Percentiles rank a stretch among this genome's conserved stretches.
Evolutionary conservation across 1,140 invertebrate species (phyloP).

Genomic region (Atta texana): DNA sequence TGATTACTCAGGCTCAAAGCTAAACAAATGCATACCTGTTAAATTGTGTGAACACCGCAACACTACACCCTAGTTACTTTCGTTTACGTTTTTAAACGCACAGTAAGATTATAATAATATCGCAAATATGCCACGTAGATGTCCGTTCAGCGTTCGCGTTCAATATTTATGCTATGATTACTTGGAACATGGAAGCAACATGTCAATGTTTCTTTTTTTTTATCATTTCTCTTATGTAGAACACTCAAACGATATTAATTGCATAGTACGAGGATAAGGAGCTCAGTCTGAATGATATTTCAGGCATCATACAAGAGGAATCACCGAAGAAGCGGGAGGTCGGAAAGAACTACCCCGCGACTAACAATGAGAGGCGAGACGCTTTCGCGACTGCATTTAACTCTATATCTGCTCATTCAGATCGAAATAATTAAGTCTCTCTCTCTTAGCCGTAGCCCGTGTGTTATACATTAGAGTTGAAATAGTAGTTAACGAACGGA

Average conservation of each 20-base stretch:
- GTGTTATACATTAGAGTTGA: constrained; percentile 55
- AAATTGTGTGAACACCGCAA: constrained; percentile 47
- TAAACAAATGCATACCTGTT: constrained; percentile 49
- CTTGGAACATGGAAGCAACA: constrained; percentile 66
- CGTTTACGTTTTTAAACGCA: constrained; percentile 57
- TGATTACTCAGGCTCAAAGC: constrained; percentile 56
- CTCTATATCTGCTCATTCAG: constrained; percentile 34
- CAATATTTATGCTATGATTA: constrained; percentile 57
- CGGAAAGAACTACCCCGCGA: background rate
- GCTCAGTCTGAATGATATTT: constrained; percentile 46
- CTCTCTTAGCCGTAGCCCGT: constrained; percentile 46
- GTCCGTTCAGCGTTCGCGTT: constrained; percentile 12
- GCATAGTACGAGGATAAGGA: constrained; percentile 44
- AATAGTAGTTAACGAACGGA: constrained; percentile 49
- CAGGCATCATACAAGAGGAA: constrained; percentile 38
- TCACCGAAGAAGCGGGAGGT: background rate
- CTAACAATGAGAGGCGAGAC: constrained; percentile 17
- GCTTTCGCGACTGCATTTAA: constrained; percentile 30
- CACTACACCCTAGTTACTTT: constrained; percentile 59
- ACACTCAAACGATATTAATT: constrained; percentile 60
- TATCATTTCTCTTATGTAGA: constrained; percentile 20
- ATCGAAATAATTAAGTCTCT: constrained; percentile 47
- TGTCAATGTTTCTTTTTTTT: constrained; percentile 44
- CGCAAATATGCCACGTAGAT: constrained; percentile 25
- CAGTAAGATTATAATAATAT: constrained; percentile 46